Evolutionary conservation across 1,140 invertebrate genomes (phyloP), one percentile per base, ranked within the genome.

Genomic region (Zaprionus kolodkinae): DNA sequence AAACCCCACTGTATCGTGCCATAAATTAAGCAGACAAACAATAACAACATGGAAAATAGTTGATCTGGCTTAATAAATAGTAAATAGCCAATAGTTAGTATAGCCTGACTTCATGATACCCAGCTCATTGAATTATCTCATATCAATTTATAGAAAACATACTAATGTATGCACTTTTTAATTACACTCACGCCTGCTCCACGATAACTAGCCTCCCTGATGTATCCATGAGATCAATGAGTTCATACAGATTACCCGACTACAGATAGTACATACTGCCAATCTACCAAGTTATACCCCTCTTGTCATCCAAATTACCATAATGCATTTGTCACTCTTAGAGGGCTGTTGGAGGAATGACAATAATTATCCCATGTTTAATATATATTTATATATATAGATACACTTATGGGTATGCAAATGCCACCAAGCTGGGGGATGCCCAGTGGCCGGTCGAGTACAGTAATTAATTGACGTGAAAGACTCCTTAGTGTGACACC

Each of bases 1-100:
- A 68, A 85, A 78, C 68, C 82, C 54, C 82, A 72, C 62, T 36
- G 57, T 52, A 61, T 87, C 70, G 66, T 80, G 83, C 63, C 62
- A 84, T 88, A 79, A 83, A 83, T 88, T 71, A 67, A 66, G 17
- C 59, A 4, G 48, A 6, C 3, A 6, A 36, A 11, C 25, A 62
- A 72, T 33, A 77, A 60, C 60, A 77, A 80, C 33, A 15, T n/a
- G 10, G 70, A 45, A 78, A 45, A 78, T 78, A 54, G 72, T 70
- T 73, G 66, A 64, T 69, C 67, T 64, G 68, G 25, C 35, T 63
- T 73, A 57, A 77, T 67, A 63, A 78, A 65, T 71, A 30, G 27
- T 30, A 30, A 30, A 30, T 6, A 30, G 59, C 13, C 4, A 21
- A 11, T 5, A 11, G 10, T 4, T 12, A 12, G 4, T 25, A 12